Conservation (phyloP, 64 coral and sea anemone genomes). For the Dendronephthya gigantea region DNA sequence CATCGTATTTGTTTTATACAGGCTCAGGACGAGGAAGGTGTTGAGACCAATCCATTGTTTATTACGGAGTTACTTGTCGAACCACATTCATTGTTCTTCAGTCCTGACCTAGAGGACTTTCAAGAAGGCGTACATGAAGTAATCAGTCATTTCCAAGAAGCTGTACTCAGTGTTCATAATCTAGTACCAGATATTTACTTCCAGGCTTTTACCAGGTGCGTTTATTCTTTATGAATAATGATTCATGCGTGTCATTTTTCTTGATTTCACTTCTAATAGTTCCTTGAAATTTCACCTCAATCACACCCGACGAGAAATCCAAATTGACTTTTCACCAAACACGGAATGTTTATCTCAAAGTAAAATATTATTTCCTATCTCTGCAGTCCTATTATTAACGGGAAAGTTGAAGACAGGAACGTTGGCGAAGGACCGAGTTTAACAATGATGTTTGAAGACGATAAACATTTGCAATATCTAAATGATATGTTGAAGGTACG, state of each 20-base stretch:
- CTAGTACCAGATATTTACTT: conserved; percentile 88
- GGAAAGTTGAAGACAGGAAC: conserved; percentile 89
- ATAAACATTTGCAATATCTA: conserved; percentile 82
- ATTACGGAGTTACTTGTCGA: conserved; percentile 84
- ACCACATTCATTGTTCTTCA: conserved; percentile 65
- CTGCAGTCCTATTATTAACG: conserved; percentile 81
- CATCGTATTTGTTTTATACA: conserved; percentile 7
- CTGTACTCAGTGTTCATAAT: conserved; percentile 84
- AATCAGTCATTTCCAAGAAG: conserved; percentile 93
- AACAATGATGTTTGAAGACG: conserved; percentile 98
- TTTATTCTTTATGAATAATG: background rate
- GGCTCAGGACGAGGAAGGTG: conserved; percentile 40
- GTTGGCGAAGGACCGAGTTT: conserved; percentile 92
- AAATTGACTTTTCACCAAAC: too few species aligned
- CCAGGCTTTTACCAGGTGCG: conserved; percentile 76
- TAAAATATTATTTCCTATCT: too few species aligned
- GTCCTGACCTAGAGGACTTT: conserved; percentile 85
- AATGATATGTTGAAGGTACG: conserved; percentile 84
- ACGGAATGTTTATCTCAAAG: too few species aligned
- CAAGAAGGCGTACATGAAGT: conserved; percentile 86
- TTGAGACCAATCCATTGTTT: conserved; percentile 66
- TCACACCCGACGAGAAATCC: too few species aligned
- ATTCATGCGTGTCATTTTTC: too few species aligned
- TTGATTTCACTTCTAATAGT: too few species aligned
- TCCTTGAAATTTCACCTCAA: too few species aligned